Evolutionary conservation across 1,140 invertebrate species (phyloP), one percentile per base, ranked within the genome.

Genomic region (Paraescarpia echinospica): DNA sequence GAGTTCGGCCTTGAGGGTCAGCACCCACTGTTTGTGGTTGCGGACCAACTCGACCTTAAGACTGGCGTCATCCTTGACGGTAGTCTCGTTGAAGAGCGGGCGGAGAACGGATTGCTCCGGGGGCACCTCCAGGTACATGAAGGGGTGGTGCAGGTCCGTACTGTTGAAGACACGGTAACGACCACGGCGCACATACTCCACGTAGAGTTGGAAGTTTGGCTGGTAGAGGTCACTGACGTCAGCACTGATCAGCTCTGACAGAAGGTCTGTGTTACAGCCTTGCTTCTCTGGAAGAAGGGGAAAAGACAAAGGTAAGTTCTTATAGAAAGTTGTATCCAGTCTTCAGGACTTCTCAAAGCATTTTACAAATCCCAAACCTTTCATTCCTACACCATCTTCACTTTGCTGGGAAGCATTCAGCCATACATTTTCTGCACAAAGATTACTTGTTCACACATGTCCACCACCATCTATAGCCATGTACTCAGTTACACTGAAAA

Each of bases 131-230:
- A 92, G 77, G 51, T 92, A 93, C 33, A 93, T 93, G 12, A 89
- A 93, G 2, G 93, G 93, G 9, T 33, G 35, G 77, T 89, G 51
- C 22, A n/a, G 34, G 33, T 92, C 34, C 5, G 93, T 92, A 31
- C 89, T 93, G 93, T 93, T 93, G 92, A 90, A 93, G 18, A 93
- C 33, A n/a, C 89, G 92, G 88, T 92, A 93, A 31, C 27, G 93
- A n/a, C 51, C 18, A 1, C 33, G 51, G 4, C 34, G 33, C 31
- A 88, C 51, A 59, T 34, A 89, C 34, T 88, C 34, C 92, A 93
- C 93, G 33, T 92, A 33, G 27, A 93, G n/a, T 12, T 90, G 48
- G 6, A 31, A n/a, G 14, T 93, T 92, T 31, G n/a, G 92, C 51
- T 51, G 35, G 93, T 90, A 93, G 22, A 91, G 77, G 48, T 93